Base-by-base conservation (phyloP, 2,888 invertebrate species). In the Diaperis boleti region DNA sequence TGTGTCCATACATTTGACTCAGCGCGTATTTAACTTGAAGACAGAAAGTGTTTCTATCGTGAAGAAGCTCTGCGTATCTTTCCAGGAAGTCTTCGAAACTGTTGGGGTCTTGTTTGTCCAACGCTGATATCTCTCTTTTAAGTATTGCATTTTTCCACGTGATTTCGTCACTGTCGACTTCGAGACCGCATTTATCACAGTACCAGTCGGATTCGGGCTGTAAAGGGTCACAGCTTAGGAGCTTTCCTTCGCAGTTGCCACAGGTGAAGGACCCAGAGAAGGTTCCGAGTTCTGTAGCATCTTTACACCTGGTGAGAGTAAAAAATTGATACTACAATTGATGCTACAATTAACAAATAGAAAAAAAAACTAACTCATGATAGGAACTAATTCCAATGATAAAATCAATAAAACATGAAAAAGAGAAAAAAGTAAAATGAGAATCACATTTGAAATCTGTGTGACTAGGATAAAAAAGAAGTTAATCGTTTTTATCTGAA, bases 11-110 rank as follows among this genome's bases (percentile, higher is more conserved):
- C 68, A 90, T 84, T 76, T 90, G 90, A 52, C 85, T 82, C 10
- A 91, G 79, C 1, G 88, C 88, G 73, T 89, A 85, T 74, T 91
- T 90, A 0, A 88, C 87, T 77, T 89, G 88, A 10, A 91, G 74
- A 0, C 88, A 82, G 68, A 89, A 85, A 69, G 86, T 87, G 70
- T 90, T 90, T 10, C 80, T 85, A 1, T 86, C 85, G 75, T 90
- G 90, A 45, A 91, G 75, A 0, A 86, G 84, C 57, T 85, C 83
- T 35, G 84, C 84, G 71, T 89, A 87, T 66, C 86, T 87, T 7
- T 83, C 78, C 41, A 90, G 82, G 63, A 90, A 89, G 1, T 85
- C 83, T 77, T 90, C 90, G 49, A 87, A 85, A 1, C 80, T 81
- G 29, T 78, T 76, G 0, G 89, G 87, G 8, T 82, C 56, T 0